Conservation (phyloP, 2,888 invertebrate species). For the Megamerina dolium region DNA sequence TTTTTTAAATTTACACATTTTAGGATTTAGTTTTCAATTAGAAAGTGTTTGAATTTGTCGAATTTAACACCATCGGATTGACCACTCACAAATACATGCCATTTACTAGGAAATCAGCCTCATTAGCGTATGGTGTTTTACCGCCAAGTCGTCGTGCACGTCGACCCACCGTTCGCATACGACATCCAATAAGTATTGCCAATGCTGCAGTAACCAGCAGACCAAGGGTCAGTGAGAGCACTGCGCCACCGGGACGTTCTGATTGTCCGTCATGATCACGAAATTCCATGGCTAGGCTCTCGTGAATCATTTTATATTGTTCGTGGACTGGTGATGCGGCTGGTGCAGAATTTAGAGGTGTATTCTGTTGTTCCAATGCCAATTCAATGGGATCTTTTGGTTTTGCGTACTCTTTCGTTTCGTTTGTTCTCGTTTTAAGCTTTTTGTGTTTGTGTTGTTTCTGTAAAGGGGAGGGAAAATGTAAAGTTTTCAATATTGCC, state of each 20-base stretch:
- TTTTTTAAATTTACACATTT: neutral
- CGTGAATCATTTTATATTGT: constrained; percentile 46
- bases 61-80: too few species aligned
- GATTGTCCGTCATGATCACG: constrained; percentile 60
- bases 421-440: constrained; percentile 25
- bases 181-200: constrained; percentile 74
- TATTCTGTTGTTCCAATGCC: constrained; percentile 30
- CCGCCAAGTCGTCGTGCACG: constrained; percentile 66
- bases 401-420: constrained; percentile 11
- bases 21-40: too few species aligned
- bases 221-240: constrained; percentile 73
- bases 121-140: constrained; percentile 78
- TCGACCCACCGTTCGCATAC: constrained; percentile 69
- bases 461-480: constrained; percentile 17
- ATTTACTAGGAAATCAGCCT: constrained; percentile 94
- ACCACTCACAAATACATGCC: constrained; percentile 86
- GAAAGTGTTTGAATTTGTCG: too few species aligned
- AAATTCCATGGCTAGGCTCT: constrained; percentile 46
- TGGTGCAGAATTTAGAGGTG: constrained; percentile 13
- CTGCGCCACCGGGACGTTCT: constrained; percentile 71
- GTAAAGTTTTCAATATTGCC: too few species aligned
- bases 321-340: constrained; percentile 39
- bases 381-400: constrained; percentile 30
- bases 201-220: constrained; percentile 73
- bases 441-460: constrained; percentile 43